These are phyloP conservation scores for Megaleporinus macrocephalus DNA, from an alignment of 2,113 vertebrate species.

Conservation along the genomic window DNA sequence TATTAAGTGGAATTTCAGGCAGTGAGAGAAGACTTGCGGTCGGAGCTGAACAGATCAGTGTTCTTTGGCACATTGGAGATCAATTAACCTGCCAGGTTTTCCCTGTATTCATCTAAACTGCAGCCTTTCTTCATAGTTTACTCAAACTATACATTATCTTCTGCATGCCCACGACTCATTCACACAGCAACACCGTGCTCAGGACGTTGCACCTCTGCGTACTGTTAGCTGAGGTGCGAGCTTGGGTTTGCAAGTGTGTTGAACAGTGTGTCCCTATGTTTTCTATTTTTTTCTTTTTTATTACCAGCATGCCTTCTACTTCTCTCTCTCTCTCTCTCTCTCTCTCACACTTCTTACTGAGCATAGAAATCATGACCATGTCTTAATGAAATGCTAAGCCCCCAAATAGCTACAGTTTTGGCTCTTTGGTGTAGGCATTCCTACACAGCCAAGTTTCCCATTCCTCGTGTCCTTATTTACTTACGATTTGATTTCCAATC, in stretches of 20 bases:
- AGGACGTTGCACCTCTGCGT: background rate
- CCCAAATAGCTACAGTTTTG: background rate
- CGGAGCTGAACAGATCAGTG: background rate
- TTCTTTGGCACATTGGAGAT: background rate
- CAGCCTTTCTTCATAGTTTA: background rate
- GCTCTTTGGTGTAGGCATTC: background rate
- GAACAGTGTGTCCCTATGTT: background rate
- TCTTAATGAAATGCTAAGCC: constrained; percentile 12
- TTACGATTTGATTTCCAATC: background rate
- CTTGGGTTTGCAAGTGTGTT: background rate
- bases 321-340: background rate
- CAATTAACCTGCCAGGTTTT: background rate
- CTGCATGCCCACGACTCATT: background rate
- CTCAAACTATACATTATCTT: background rate
- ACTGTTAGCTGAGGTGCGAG: background rate
- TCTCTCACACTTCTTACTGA: background rate
- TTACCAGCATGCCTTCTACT: background rate
- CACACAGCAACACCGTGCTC: background rate
- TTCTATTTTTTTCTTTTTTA: background rate
- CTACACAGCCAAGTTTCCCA: background rate
- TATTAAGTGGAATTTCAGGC: constrained; percentile 1
- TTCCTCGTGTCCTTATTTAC: background rate
- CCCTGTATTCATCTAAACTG: background rate
- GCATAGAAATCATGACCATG: background rate
- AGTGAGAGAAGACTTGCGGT: background rate